phyloP scores from a whole-genome alignment of 2,797 vertebrate species.

The Syndactyla subalaris region DNA sequence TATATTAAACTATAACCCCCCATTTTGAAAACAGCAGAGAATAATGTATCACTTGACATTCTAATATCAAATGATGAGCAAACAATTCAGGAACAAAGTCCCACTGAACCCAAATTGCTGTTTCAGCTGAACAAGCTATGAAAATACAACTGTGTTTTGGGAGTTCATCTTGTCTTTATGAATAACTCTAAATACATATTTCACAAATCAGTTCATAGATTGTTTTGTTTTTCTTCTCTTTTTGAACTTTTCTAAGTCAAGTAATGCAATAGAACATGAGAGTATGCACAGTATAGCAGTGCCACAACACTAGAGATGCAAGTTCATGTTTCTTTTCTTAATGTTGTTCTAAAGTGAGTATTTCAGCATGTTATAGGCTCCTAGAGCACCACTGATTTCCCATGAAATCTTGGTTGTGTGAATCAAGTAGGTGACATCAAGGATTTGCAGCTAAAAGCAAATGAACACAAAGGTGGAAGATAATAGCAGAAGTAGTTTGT shows the following conservation, averaged over 20 bases:
- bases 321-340: not conserved
- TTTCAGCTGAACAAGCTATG: slow-evolving; percentile 7
- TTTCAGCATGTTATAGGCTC: not conserved
- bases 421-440: not conserved
- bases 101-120: slow-evolving; percentile 14
- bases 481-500: not conserved
- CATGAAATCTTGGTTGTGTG: not conserved
- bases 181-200: not conserved
- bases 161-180: not conserved
- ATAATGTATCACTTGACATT: not conserved
- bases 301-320: not conserved
- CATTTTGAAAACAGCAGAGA: not conserved
- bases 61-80: slow-evolving; percentile 27
- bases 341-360: not conserved
- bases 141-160: slow-evolving; percentile 24
- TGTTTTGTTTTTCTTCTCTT: not conserved
- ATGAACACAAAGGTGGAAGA: not conserved
- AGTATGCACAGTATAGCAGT: not conserved
- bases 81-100: slow-evolving; percentile 35
- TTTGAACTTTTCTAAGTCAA: not conserved
- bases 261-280: not conserved
- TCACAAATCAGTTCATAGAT: not conserved
- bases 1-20: not conserved
- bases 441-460: not conserved
- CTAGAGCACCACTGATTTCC: not conserved